Percentiles rank a stretch among this genome's conserved stretches.
These are phyloP conservation scores for Leptarthrus brevirostris DNA, from an alignment of 2,888 invertebrate species.

Conservation along the genomic window DNA sequence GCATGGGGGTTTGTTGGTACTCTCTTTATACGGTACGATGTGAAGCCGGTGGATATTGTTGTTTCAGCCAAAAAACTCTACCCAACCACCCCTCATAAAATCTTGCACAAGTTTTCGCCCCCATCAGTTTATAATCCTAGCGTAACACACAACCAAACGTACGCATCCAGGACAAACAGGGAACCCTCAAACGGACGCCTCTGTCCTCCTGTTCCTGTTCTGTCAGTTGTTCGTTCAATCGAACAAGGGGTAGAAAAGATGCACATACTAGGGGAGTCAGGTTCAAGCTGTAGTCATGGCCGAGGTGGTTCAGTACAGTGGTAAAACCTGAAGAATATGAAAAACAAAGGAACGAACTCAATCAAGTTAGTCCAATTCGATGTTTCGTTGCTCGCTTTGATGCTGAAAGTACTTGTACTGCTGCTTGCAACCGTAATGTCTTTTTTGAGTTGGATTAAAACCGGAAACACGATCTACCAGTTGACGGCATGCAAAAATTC, in stretches of 20 bases:
- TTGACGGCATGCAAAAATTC: neutral
- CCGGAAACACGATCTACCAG: neutral
- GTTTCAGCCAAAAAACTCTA: constrained; percentile 41
- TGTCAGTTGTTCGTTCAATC: constrained; percentile 45
- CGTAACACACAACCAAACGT: constrained; percentile 13
- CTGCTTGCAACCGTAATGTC: neutral
- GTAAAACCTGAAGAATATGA: neutral
- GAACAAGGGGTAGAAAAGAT: constrained; percentile 32
- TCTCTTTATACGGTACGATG: constrained; percentile 9
- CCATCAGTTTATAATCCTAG: neutral
- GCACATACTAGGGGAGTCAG: constrained; percentile 20
- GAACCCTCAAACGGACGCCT: constrained; percentile 17
- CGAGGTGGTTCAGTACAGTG: neutral
- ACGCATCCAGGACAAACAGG: constrained; percentile 43
- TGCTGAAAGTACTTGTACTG: neutral
- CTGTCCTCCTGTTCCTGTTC: constrained; percentile 34
- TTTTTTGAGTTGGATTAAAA: too few relatives aligned
- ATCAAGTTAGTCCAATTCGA: constrained; percentile 24
- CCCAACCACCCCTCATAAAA: constrained; percentile 42
- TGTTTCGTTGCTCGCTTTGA: constrained; percentile 6
- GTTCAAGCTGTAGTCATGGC: neutral
- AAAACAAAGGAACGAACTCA: constrained; percentile 26
- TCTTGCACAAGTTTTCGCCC: constrained; percentile 43
- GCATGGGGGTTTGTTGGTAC: constrained; percentile 29
- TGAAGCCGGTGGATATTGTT: constrained; percentile 45